Evolutionary conservation across 2,113 vertebrate species (phyloP).

Genomic region (Paedocypris sp.): DNA sequence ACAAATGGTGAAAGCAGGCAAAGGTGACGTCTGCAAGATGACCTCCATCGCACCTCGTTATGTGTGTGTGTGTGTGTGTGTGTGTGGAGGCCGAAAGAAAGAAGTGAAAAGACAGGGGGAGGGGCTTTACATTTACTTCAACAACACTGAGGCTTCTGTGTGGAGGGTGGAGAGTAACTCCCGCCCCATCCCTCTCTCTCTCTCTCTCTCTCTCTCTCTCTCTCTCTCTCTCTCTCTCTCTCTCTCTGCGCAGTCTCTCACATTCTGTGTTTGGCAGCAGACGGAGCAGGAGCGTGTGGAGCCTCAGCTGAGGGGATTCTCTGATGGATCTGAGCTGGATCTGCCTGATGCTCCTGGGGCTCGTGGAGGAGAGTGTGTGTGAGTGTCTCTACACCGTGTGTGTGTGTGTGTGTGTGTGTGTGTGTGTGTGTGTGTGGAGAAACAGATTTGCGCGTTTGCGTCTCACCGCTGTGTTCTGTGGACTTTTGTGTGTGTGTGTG

Average conservation of each 20-base stretch:
- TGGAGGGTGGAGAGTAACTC: constrained; percentile 4
- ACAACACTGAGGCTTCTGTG: constrained; percentile 11
- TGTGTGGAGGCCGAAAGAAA: not conserved
- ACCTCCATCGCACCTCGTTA: constrained; percentile 2
- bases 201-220: constrained; percentile 4
- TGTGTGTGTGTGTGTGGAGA: not conserved
- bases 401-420: not conserved
- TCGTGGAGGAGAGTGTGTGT: constrained; percentile 2
- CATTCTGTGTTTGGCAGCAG: constrained; percentile 1
- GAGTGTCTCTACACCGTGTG: not conserved
- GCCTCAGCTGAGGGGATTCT: constrained; percentile 9
- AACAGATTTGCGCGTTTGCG: not conserved
- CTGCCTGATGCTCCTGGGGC: constrained; percentile 2
- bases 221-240: constrained; percentile 13
- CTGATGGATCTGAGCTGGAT: constrained; percentile 13
- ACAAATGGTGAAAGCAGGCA: not conserved
- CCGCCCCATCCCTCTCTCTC: not conserved
- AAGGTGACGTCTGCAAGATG: not conserved
- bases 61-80: not conserved
- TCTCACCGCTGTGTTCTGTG: too few species aligned
- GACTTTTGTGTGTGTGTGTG: not conserved
- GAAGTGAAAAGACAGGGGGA: not conserved
- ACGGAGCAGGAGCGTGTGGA: too few species aligned
- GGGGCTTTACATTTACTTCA: not conserved
- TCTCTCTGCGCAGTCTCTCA: constrained; percentile 16